Evolutionary conservation across 2,113 vertebrate species (phyloP).

Genomic region (Limnothrissa miodon): DNA sequence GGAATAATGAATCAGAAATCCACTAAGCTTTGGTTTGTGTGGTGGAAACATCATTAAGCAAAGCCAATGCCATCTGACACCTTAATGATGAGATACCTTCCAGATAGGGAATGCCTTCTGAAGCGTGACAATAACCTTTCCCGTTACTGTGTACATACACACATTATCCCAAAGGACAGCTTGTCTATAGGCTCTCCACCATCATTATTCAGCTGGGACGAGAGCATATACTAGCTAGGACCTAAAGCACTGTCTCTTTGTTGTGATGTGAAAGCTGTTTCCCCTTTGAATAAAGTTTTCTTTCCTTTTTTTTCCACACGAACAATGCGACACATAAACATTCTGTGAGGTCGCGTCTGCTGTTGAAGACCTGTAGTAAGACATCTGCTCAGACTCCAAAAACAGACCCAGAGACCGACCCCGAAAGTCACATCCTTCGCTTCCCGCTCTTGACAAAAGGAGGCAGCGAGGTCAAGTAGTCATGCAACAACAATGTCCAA

Average conservation of each 20-base stretch:
- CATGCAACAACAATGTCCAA: too few species aligned
- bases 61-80: constrained; percentile 58
- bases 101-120: constrained; percentile 58
- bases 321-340: too few species aligned
- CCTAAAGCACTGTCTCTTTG: constrained; percentile 33
- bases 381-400: not conserved
- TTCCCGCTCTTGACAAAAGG: not conserved
- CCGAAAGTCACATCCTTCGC: not conserved
- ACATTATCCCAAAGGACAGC: constrained; percentile 62
- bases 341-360: not conserved
- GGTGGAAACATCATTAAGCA: not conserved
- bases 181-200: constrained; percentile 59
- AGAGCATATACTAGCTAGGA: too few species aligned
- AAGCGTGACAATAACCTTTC: constrained; percentile 74
- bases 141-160: constrained; percentile 66
- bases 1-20: not conserved
- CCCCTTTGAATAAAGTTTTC: too few species aligned
- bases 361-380: not conserved
- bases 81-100: constrained; percentile 68
- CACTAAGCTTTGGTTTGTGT: not conserved
- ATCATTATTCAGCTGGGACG: constrained; percentile 63
- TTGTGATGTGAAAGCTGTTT: too few species aligned
- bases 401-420: not conserved
- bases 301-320: too few species aligned
- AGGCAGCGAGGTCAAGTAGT: not conserved